Evolutionary conservation across 1,140 invertebrate species (phyloP).

Genomic region (Drosophila mojavensis): DNA sequence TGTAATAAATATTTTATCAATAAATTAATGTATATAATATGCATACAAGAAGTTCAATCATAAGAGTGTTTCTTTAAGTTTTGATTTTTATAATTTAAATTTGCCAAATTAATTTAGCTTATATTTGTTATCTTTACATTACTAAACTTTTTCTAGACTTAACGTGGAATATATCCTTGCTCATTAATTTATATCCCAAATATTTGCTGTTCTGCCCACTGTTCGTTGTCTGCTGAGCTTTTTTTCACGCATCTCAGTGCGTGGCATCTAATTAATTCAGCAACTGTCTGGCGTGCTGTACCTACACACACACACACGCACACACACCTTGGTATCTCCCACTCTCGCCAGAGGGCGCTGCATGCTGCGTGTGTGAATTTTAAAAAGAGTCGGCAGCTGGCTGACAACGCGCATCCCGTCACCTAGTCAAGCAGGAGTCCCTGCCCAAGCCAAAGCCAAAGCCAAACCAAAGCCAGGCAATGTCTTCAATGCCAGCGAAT

Average conservation of each 20-base stretch:
- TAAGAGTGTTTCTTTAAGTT: too few relatives aligned
- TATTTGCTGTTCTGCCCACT: constrained; percentile 8
- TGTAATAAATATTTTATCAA: too few relatives aligned
- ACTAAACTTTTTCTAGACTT: too few relatives aligned
- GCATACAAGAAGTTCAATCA: too few relatives aligned
- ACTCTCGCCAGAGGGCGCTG: background rate
- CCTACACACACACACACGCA: background rate
- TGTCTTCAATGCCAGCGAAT: constrained; percentile 30
- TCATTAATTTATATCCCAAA: too few relatives aligned
- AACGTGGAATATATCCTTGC: too few relatives aligned
- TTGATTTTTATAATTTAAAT: too few relatives aligned
- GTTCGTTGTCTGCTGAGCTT: constrained; percentile 21
- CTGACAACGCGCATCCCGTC: constrained; percentile 28
- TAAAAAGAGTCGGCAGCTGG: constrained; percentile 67
- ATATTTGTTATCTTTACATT: too few relatives aligned
- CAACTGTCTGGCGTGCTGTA: constrained; percentile 48
- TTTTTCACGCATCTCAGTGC: constrained; percentile 43
- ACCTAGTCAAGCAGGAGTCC: background rate
- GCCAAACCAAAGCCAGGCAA: constrained; percentile 14
- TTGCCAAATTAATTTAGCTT: too few relatives aligned
- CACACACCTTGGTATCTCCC: background rate
- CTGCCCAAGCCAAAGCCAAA: constrained; percentile 7
- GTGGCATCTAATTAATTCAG: constrained; percentile 81
- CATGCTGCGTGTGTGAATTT: constrained; percentile 79
- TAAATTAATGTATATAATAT: too few relatives aligned